These are phyloP conservation scores for Heliangelus exortis DNA, from an alignment of 2,797 vertebrate genomes.

Conservation along the genomic window DNA sequence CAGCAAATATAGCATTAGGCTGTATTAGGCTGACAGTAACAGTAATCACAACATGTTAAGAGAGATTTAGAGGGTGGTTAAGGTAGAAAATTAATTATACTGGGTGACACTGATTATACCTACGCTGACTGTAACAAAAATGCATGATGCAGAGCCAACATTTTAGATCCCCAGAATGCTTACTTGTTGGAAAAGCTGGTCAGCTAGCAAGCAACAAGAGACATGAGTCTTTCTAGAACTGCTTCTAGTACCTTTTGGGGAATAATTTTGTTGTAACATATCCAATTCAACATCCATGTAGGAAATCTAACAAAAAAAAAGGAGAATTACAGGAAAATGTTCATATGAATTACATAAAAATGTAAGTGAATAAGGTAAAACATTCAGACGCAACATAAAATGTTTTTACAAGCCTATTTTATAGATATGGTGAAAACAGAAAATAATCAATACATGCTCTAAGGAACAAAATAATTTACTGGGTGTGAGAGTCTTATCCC, in stretches of 20 bases:
- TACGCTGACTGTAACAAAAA: slow-evolving; percentile 4
- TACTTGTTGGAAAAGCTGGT: not conserved
- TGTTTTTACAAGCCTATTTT: not conserved
- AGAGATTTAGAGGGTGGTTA: not conserved
- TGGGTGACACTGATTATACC: not conserved
- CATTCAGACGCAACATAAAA: not conserved
- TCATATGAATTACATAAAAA: not conserved
- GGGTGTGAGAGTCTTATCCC: too few species aligned
- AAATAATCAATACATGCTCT: not conserved
- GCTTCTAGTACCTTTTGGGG: not conserved
- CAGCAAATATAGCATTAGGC: not conserved
- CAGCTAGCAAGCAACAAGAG: not conserved
- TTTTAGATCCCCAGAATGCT: not conserved
- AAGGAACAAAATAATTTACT: not conserved
- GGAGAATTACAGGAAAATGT: not conserved
- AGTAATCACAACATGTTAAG: not conserved
- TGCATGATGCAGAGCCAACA: not conserved
- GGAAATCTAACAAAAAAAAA: not conserved
- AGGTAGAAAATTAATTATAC: not conserved
- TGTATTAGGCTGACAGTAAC: not conserved
- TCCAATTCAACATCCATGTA: not conserved
- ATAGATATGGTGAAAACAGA: not conserved
- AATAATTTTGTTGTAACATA: not conserved
- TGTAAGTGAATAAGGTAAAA: not conserved
- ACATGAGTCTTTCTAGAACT: not conserved